Conservation (phyloP, 2,888 invertebrate genomes). For the Neoscelio sp. region DNA sequence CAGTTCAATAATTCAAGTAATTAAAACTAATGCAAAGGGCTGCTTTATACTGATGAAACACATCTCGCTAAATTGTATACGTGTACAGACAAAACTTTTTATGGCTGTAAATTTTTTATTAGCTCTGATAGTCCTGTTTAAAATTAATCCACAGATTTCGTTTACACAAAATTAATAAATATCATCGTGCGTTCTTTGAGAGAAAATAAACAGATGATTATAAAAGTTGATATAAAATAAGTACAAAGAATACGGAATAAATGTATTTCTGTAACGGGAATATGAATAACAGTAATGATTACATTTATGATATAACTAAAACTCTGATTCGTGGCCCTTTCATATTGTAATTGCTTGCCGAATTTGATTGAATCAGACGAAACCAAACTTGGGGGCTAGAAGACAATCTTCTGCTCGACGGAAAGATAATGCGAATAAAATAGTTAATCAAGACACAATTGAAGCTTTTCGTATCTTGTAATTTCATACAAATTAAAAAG, state of each 20-base stretch:
- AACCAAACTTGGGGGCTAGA: slow-evolving; percentile 69
- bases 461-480: slow-evolving; percentile 70
- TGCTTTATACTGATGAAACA: slow-evolving; percentile 12
- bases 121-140: background rate
- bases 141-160: too few relatives aligned
- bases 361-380: slow-evolving; percentile 78
- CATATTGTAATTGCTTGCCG: slow-evolving; percentile 83
- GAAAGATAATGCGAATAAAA: slow-evolving; percentile 78
- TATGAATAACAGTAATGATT: slow-evolving; percentile 77
- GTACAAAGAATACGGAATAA: too few relatives aligned
- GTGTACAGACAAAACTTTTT: background rate
- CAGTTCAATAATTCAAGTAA: slow-evolving; percentile 83
- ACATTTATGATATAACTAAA: slow-evolving; percentile 82
- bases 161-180: too few relatives aligned
- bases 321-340: slow-evolving; percentile 82
- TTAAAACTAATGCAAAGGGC: slow-evolving; percentile 79
- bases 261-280: slow-evolving; percentile 2
- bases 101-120: background rate
- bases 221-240: too few relatives aligned
- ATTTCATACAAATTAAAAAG: slow-evolving; percentile 36
- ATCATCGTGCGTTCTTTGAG: too few relatives aligned
- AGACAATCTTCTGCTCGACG: slow-evolving; percentile 68
- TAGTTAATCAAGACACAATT: slow-evolving; percentile 79
- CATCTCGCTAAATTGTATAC: background rate
- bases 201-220: too few relatives aligned